phyloP scores from a whole-genome alignment of 1,140 invertebrate species.

The Spodoptera litura region DNA sequence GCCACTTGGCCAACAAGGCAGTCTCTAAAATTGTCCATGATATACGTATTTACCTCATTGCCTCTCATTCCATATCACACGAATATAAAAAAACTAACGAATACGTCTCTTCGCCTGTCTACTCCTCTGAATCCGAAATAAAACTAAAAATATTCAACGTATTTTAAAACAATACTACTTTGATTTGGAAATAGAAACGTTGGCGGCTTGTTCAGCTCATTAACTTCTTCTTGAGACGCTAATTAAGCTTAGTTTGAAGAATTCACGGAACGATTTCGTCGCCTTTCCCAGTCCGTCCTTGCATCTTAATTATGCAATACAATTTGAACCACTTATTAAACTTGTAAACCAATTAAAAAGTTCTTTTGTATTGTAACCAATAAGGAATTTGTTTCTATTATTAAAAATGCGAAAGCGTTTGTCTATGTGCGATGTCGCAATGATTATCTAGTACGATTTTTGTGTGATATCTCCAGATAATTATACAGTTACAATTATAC shows the following conservation, averaged over 20 bases:
- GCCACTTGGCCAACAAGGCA: too few relatives aligned
- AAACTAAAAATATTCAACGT: constrained; percentile 7
- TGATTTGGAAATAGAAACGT: constrained; percentile 26
- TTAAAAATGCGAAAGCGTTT: too few relatives aligned
- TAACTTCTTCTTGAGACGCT: constrained; percentile 74
- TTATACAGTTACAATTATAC: too few relatives aligned
- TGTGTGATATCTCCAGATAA: too few relatives aligned
- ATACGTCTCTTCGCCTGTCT: neutral
- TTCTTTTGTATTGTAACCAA: neutral
- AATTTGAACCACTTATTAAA: constrained; percentile 61
- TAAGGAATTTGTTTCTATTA: too few relatives aligned
- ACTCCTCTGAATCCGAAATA: neutral
- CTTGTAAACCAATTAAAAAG: constrained; percentile 67
- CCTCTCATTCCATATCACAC: too few relatives aligned
- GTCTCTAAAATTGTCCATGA: too few relatives aligned
- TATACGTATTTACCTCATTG: too few relatives aligned
- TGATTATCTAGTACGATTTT: too few relatives aligned
- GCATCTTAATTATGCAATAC: constrained; percentile 73
- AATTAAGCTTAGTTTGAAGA: constrained; percentile 76
- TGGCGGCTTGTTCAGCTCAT: constrained; percentile 64
- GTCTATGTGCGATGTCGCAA: too few relatives aligned
- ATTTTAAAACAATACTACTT: constrained; percentile 25
- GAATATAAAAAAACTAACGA: too few relatives aligned
- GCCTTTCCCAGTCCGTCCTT: constrained; percentile 55
- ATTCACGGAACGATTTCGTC: constrained; percentile 68